These are phyloP conservation scores for Alethe diademata DNA, from an alignment of 2,113 vertebrate genomes.

Conservation along the genomic window DNA sequence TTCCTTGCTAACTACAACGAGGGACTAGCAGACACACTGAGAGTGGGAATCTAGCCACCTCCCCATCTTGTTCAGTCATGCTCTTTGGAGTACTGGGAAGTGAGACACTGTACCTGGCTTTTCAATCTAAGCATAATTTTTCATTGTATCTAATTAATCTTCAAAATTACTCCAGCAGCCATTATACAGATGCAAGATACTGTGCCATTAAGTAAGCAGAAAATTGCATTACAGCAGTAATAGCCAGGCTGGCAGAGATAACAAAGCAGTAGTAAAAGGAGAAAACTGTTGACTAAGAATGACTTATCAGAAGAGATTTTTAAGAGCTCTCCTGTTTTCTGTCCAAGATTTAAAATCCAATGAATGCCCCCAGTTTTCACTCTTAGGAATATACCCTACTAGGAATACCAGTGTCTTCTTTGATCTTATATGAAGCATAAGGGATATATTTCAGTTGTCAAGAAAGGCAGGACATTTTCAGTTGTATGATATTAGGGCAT, in stretches of 20 bases:
- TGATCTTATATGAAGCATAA: not conserved
- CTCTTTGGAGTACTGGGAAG: not conserved
- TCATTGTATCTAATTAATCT: not conserved
- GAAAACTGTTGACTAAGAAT: not conserved
- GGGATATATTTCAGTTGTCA: not conserved
- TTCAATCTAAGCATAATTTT: not conserved
- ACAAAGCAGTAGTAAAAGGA: not conserved
- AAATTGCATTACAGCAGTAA: not conserved
- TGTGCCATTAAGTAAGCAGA: not conserved
- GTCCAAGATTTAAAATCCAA: not conserved
- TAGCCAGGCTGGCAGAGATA: not conserved
- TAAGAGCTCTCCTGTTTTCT: not conserved
- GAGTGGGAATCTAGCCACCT: not conserved
- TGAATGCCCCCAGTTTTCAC: not conserved
- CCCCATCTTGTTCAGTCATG: not conserved
- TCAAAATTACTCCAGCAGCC: not conserved
- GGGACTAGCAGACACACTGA: not conserved
- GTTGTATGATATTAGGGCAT: not conserved
- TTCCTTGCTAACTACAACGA: not conserved
- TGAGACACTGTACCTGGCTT: not conserved
- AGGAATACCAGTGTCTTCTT: not conserved
- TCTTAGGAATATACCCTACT: not conserved
- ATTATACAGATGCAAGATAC: not conserved
- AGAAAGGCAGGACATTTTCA: not conserved
- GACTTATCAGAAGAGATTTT: not conserved